Evolutionary conservation across 2,797 vertebrate species (phyloP), one percentile per base, ranked within the genome.

Genomic region (Anguilla megastoma): DNA sequence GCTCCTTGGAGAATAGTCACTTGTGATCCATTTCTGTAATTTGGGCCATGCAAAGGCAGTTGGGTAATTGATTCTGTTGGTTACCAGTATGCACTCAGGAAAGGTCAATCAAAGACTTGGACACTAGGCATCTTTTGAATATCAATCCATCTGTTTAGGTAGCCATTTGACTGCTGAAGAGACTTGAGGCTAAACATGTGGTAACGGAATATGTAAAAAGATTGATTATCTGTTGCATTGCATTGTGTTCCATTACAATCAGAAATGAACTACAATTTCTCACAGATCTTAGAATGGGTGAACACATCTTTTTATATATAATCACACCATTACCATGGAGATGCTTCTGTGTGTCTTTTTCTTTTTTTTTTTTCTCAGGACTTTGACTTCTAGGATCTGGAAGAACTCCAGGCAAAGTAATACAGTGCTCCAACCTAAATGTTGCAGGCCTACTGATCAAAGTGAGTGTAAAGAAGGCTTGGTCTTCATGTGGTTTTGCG

Each of bases 401-500:
- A 92, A 54, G 50, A 60, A 69, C 88, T 94, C 93, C 93, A 94
- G 92, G 88, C 90, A 90, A 91, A 91, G 92, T 91, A 93, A 90
- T 82, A 84, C 87, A 92, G 90, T 87, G 90, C 91, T 94, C 91
- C 93, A 93, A 92, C 88, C 92, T 92, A 90, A 93, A 95, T 93
- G 90, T 94, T 93, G 89, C 90, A 93, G 93, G 93, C 93, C 89
- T 90, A 88, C 84, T 92, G 92, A 95, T 95, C 92, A 95, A 95
- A 96, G 94, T 48, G 86, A 88, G 87, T 92, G 88, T 87, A 90
- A 79, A 92, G 41, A 88, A 90, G 91, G 89, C 80, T 50, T 63
- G 85, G 88, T 92, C 90, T 95, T 96, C 93, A 95, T 95, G 96
- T 96, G 95, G 95, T 95, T 95, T 88, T 74, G 90, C 87, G 92